These are phyloP conservation scores for Drosophila mojavensis DNA, from an alignment of 1,140 invertebrate genomes.

Conservation along the genomic window DNA sequence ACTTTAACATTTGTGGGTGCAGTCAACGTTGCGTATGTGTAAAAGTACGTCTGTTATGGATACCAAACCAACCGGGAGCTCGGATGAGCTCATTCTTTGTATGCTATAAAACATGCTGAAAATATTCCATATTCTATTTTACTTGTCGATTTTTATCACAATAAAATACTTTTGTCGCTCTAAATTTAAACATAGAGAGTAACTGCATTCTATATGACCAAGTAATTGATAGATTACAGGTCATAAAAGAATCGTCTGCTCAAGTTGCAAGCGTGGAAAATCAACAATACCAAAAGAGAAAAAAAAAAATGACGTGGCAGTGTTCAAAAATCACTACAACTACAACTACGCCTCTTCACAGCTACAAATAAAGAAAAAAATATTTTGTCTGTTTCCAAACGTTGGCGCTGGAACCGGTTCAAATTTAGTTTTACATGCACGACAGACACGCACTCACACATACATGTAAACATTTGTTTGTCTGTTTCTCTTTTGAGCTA, in stretches of 20 bases:
- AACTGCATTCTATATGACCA: constrained; percentile 39
- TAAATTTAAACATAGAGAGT: constrained; percentile 29
- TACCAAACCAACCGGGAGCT: constrained; percentile 20
- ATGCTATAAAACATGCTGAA: constrained; percentile 18
- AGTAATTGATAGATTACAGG: constrained; percentile 33
- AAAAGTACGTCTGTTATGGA: constrained; percentile 12
- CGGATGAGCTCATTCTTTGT: constrained; percentile 61
- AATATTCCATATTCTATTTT: background rate
- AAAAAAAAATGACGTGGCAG: constrained; percentile 60
- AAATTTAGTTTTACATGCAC: constrained; percentile 19
- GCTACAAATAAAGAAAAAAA: constrained; percentile 37
- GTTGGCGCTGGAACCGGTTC: constrained; percentile 57
- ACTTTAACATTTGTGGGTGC: constrained; percentile 21
- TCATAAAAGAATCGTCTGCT: constrained; percentile 21
- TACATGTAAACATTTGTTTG: constrained; percentile 22
- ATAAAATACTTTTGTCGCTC: constrained; percentile 11
- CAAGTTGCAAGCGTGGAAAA: constrained; percentile 44
- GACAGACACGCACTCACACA: constrained; percentile 4
- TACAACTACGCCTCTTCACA: constrained; percentile 55
- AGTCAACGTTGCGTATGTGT: constrained; percentile 33
- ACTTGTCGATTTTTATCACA: constrained; percentile 17
- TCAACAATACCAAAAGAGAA: constrained; percentile 47
- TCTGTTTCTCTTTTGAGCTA: constrained; percentile 14
- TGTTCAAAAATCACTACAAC: constrained; percentile 21
- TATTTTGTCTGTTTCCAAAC: constrained; percentile 31